These are phyloP conservation scores for Brachypodius melanocephalos DNA, from an alignment of 2,113 vertebrate genomes.

Conservation along the genomic window DNA sequence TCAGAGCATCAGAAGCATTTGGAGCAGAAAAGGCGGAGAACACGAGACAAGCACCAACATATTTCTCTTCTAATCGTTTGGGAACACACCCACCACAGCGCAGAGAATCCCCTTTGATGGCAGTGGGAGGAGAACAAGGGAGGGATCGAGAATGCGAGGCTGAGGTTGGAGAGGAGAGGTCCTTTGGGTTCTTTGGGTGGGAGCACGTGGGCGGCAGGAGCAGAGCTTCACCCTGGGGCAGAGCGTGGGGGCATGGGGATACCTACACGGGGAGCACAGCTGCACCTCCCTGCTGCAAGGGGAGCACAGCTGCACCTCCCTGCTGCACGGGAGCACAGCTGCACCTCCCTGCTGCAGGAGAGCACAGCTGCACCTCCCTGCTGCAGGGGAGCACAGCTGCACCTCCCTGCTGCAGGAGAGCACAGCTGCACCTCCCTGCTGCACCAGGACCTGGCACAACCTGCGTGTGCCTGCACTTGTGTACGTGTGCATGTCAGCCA, in stretches of 20 bases:
- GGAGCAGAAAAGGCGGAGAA: background rate
- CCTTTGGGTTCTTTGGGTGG: background rate
- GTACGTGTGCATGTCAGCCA: fast-evolving
- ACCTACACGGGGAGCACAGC: background rate
- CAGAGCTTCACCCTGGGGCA: fast-evolving
- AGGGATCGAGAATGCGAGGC: background rate
- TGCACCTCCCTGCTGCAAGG: background rate
- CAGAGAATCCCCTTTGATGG: background rate
- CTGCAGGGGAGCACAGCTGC: background rate
- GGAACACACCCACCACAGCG: background rate
- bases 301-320: too few species aligned
- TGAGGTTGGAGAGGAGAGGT: background rate
- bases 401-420: too few species aligned
- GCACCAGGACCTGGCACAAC: fast-evolving
- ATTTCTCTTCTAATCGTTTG: background rate
- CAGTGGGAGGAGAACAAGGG: background rate
- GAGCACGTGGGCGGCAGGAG: background rate
- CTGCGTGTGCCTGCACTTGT: background rate
- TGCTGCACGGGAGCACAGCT: too few species aligned
- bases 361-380: fast-evolving
- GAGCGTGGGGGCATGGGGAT: background rate
- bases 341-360: background rate
- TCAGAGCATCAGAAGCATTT: background rate
- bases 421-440: fast-evolving
- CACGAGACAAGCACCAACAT: background rate